A percentile compares a stretch with the other conserved stretches of the same genome.
Evolutionary conservation across 1,140 invertebrate genomes (phyloP).

Genomic region (Gerris buenoi): DNA sequence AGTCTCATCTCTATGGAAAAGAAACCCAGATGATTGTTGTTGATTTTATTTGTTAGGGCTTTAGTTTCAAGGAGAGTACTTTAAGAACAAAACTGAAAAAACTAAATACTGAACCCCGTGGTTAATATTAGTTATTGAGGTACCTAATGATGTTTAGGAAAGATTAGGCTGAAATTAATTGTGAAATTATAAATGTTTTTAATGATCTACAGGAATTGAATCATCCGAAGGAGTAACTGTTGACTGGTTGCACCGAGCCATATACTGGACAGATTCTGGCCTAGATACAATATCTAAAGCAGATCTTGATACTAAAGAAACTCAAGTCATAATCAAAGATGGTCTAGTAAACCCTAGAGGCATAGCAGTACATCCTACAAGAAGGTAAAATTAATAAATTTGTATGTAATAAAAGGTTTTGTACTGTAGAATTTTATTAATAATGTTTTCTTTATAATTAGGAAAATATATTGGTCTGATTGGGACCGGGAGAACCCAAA

Average conservation of each 20-base stretch:
- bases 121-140: too few species aligned
- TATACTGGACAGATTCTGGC: conserved; percentile 92
- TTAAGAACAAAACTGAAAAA: too few species aligned
- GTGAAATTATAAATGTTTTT: too few species aligned
- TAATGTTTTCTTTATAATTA: conserved; percentile 31
- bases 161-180: too few species aligned
- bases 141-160: too few species aligned
- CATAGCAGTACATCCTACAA: conserved; percentile 79
- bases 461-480: conserved; percentile 93
- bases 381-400: conserved; percentile 53
- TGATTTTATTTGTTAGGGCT: too few species aligned
- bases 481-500: conserved; percentile 85
- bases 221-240: conserved; percentile 86
- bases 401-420: too few species aligned
- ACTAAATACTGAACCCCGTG: too few species aligned
- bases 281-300: conserved; percentile 81
- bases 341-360: conserved; percentile 80
- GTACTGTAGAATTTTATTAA: too few species aligned
- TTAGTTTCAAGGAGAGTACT: too few species aligned
- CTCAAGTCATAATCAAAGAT: conserved; percentile 58
- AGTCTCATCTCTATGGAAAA: too few species aligned
- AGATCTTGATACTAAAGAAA: conserved; percentile 60
- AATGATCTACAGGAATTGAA: conserved; percentile 48
- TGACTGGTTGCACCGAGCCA: conserved; percentile 78
- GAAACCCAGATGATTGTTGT: too few species aligned